Base-by-base conservation (phyloP, 2,113 vertebrate species). In the Otolemur garnettii region DNA sequence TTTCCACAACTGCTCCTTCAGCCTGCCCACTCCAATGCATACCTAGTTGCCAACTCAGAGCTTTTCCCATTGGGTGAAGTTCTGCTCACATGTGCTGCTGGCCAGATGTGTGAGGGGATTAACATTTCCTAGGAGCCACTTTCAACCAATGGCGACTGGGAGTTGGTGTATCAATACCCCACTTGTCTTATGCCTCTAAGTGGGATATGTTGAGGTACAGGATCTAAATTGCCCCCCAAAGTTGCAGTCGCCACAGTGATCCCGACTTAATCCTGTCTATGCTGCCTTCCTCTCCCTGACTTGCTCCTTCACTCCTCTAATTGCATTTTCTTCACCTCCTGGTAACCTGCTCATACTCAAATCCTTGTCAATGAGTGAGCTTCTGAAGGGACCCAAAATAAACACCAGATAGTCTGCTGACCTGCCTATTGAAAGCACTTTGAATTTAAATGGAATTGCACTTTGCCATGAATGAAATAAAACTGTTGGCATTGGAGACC, bases 401-500 rank as follows among this genome's bases (percentile, higher is more conserved):
- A 93, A 85, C 60, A 64, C 35, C 19, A 30, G 57, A 12, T 74
- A 42, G 86, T 75, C 68, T 60, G 66, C 21, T 79, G 57, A 91
- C 45, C 64, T 24, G 5, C 30, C 83, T 62, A 11, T 66, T 35
- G 59, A 91, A 83, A 90, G n/a, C 18, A 15, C 26, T 79, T 66
- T 42, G 19, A 62, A 62, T 91, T 85, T 80, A 89, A 60, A 78
- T 81, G 60, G 19, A 19, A 57, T 84, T 69, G 8, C 5, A 55
- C 66, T 93, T 60, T 80, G 69, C 33, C 82, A 82, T 38, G 22
- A 93, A 57, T n/a, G 84, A 82, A 94, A 60, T 74, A 93, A 94
- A 89, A 68, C 5, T 1, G 1, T 80, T 64, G 74, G 7, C 45
- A 83, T 93, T 28, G n/a, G 79, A 88, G 13, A 62, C 7, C 33